Conservation (phyloP, 2,113 vertebrate genomes). For the Delphinapterus leucas region DNA sequence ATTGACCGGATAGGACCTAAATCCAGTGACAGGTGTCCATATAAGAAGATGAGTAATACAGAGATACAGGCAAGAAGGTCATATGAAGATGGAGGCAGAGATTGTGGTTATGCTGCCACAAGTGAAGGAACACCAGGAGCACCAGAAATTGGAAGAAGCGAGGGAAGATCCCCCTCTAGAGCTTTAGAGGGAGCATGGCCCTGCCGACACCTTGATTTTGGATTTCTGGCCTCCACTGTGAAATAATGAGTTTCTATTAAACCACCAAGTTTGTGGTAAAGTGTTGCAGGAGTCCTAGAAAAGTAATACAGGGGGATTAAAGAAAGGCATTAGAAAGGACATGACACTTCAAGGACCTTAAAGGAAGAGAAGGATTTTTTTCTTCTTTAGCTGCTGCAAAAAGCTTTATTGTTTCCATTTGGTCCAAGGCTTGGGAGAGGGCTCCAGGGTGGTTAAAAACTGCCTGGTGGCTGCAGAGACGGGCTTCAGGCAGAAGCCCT, state of each 20-base stretch:
- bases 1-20: neutral
- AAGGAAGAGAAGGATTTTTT: neutral
- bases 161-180: neutral
- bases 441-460: too few relatives aligned
- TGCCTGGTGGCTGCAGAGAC: too few relatives aligned
- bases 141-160: neutral
- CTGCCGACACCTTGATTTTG: neutral
- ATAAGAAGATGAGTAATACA: slow-evolving; percentile 9
- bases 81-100: neutral
- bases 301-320: neutral
- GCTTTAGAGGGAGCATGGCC: neutral
- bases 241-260: slow-evolving; percentile 28
- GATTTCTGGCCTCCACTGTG: neutral
- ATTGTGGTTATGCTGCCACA: neutral
- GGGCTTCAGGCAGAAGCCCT: too few relatives aligned
- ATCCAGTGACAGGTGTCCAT: neutral
- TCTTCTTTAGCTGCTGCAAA: too few relatives aligned
- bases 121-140: neutral
- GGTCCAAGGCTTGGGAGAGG: too few relatives aligned
- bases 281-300: neutral
- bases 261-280: neutral
- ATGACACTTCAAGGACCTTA: slow-evolving; percentile 22
- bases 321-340: neutral
- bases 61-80: neutral
- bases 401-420: too few relatives aligned